These are phyloP conservation scores for Brachyhypopomus gauderio DNA, from an alignment of 2,113 vertebrate species.

Conservation along the genomic window DNA sequence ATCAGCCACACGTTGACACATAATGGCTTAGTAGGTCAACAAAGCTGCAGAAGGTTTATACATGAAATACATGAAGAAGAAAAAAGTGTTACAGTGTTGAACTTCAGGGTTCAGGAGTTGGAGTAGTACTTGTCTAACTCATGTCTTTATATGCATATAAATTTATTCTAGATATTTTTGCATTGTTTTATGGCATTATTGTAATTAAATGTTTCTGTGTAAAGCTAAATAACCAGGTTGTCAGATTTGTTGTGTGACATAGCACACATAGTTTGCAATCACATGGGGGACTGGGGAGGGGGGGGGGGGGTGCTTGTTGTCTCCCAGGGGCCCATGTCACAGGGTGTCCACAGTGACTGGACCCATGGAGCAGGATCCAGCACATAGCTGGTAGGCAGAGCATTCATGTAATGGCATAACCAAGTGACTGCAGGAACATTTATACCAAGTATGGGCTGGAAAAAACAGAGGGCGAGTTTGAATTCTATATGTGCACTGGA, in stretches of 20 bases:
- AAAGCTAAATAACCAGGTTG: constrained; percentile 3
- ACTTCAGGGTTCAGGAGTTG: background rate
- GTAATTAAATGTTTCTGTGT: background rate
- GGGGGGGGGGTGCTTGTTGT: no score
- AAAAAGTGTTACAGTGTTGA: background rate
- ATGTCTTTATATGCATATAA: background rate
- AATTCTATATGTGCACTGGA: no score
- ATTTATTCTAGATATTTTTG: background rate
- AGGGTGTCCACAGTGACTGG: no score
- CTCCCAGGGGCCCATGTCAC: no score
- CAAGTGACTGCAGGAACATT: no score
- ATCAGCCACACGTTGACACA: background rate
- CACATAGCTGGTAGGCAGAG: no score
- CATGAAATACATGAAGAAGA: background rate
- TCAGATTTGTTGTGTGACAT: background rate
- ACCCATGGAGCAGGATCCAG: no score
- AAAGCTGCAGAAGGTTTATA: background rate
- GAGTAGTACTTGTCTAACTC: background rate
- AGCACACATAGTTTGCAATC: background rate
- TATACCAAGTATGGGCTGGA: no score
- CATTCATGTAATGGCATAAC: no score
- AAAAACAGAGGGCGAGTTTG: no score
- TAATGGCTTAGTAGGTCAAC: background rate
- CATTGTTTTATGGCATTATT: background rate
- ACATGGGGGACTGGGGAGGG: no score